A percentile compares a stretch with the other conserved stretches of the same genome.
phyloP scores from a whole-genome alignment of 2,797 vertebrate species.

The Okamejei kenojei region DNA sequence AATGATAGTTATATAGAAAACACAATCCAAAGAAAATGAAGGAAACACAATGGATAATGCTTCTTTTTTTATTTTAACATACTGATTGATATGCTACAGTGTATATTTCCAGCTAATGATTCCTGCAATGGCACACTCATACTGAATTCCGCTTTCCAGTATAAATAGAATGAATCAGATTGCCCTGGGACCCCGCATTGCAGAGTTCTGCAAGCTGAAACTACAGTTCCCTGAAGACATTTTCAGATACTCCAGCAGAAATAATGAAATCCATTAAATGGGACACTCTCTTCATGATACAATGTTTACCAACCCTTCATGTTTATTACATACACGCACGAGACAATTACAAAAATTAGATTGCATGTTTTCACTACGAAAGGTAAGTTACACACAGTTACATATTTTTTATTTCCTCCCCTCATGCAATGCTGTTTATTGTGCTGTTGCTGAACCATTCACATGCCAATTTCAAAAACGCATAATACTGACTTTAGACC shows the following conservation, averaged over 20 bases:
- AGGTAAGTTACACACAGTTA: neutral
- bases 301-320: neutral
- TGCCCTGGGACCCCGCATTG: neutral
- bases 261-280: constrained; percentile 16
- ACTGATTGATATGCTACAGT: neutral
- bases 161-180: neutral
- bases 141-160: neutral
- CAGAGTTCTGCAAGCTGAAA: neutral
- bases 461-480: neutral
- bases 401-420: neutral
- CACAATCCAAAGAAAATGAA: neutral
- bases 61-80: neutral
- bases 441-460: neutral
- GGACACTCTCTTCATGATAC: neutral
- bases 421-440: too few relatives aligned
- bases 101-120: neutral
- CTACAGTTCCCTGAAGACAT: neutral
- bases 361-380: neutral
- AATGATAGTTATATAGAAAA: neutral
- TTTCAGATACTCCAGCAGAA: neutral
- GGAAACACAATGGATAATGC: neutral
- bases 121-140: neutral
- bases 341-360: neutral
- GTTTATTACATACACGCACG: neutral
- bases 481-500: neutral